Conservation (phyloP, 2,113 vertebrate genomes). For the Pontoporia blainvillei region DNA sequence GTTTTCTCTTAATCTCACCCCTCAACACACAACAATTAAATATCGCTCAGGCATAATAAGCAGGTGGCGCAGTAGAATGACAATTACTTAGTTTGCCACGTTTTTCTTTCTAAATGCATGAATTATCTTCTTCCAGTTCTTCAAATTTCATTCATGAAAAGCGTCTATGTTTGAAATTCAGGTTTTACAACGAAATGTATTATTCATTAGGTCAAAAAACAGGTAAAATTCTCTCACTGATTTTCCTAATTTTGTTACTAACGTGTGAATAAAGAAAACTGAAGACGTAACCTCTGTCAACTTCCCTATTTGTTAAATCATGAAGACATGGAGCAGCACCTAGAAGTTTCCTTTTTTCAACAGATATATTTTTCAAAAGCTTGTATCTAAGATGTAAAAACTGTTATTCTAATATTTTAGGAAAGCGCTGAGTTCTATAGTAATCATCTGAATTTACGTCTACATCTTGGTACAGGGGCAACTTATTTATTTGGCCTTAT, state of each 20-base stretch:
- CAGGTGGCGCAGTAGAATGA: fast-evolving
- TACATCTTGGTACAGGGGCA: background rate
- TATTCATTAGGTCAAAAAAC: background rate
- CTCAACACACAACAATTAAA: background rate
- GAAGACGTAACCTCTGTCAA: background rate
- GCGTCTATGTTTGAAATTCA: background rate
- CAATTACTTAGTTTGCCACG: background rate
- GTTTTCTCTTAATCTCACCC: background rate
- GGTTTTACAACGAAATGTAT: background rate
- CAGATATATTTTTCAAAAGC: background rate
- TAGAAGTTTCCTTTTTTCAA: slow-evolving; percentile 22
- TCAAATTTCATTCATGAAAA: background rate
- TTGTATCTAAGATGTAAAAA: slow-evolving; percentile 10
- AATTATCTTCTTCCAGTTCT: background rate
- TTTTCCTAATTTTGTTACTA: slow-evolving; percentile 1
- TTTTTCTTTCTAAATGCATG: background rate
- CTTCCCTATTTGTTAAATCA: background rate
- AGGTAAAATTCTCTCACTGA: background rate
- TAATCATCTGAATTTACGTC: background rate
- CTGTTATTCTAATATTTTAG: background rate
- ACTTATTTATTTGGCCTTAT: slow-evolving; percentile 23
- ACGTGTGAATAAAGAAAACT: background rate
- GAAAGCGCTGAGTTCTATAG: slow-evolving; percentile 28
- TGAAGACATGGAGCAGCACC: background rate
- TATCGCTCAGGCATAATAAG: background rate